These are phyloP conservation scores for Goniozus legneri DNA, from an alignment of 1,140 invertebrate species.

Conservation along the genomic window DNA sequence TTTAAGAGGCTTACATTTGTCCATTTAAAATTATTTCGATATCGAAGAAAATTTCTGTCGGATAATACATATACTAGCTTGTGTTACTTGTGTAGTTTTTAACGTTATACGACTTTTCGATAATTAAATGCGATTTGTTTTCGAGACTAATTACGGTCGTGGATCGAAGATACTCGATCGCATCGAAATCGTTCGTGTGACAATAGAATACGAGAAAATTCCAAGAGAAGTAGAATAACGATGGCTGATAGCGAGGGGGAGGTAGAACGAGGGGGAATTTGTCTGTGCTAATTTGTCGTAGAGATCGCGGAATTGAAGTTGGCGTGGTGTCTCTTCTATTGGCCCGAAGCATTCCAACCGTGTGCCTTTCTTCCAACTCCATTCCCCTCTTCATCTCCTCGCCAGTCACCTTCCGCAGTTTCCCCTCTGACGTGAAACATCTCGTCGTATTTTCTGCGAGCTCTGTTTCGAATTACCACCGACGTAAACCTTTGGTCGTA, in stretches of 20 bases:
- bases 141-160: too few relatives aligned
- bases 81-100: too few relatives aligned
- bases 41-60: too few relatives aligned
- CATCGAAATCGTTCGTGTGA: too few relatives aligned
- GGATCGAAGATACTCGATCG: too few relatives aligned
- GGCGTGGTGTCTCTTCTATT: slow-evolving; percentile 41
- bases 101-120: too few relatives aligned
- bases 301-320: slow-evolving; percentile 42
- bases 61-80: too few relatives aligned
- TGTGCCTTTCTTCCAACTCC: slow-evolving; percentile 19
- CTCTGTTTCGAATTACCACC: slow-evolving; percentile 27
- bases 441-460: slow-evolving; percentile 27
- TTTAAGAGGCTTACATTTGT: too few relatives aligned
- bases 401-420: slow-evolving; percentile 1
- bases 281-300: slow-evolving; percentile 45
- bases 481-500: slow-evolving; percentile 17
- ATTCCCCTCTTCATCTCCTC: neutral
- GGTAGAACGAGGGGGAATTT: slow-evolving; percentile 35
- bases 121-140: too few relatives aligned
- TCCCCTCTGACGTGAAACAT: slow-evolving; percentile 13
- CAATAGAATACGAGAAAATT: neutral
- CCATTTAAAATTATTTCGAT: too few relatives aligned
- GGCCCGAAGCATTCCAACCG: slow-evolving; percentile 32
- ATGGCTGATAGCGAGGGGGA: slow-evolving; percentile 8
- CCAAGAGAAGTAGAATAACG: neutral